phyloP scores from a whole-genome alignment of 2,888 invertebrate species.

The Pantelozetes paolii region DNA sequence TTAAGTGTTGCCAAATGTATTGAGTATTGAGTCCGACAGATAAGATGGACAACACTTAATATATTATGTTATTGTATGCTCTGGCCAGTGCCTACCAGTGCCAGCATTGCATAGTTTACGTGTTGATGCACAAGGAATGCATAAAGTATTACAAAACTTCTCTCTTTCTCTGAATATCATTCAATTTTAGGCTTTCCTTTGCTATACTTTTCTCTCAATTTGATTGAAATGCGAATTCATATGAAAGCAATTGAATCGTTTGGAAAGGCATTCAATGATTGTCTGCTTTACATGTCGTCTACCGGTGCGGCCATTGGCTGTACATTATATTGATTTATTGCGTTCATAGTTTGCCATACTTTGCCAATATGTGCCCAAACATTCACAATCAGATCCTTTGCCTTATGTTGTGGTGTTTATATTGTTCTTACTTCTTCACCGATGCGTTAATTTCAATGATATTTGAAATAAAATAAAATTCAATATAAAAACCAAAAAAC shows the following conservation, averaged over 20 bases:
- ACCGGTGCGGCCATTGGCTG: background rate
- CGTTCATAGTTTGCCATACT: background rate
- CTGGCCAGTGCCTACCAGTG: background rate
- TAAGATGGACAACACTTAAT: conserved; percentile 20
- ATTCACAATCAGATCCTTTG: background rate
- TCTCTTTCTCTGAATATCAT: background rate
- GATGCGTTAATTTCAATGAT: background rate
- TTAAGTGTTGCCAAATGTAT: conserved; percentile 9
- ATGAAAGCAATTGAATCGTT: background rate
- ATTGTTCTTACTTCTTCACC: conserved; percentile 11
- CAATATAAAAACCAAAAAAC: background rate
- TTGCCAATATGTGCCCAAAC: background rate
- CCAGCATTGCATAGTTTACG: conserved; percentile 8
- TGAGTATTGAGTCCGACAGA: background rate
- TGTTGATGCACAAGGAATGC: conserved; percentile 6
- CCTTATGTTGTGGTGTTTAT: background rate
- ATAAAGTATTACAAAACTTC: conserved; percentile 3
- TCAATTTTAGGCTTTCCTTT: background rate
- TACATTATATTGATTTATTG: conserved; percentile 14
- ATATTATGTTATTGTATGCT: conserved; percentile 21
- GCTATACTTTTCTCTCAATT: conserved; percentile 1
- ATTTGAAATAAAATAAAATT: background rate
- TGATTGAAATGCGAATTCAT: conserved; percentile 26
- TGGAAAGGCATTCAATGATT: background rate
- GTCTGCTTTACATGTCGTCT: background rate